Evolutionary conservation across 2,113 vertebrate species (phyloP).

Genomic region (Ovis canadensis): DNA sequence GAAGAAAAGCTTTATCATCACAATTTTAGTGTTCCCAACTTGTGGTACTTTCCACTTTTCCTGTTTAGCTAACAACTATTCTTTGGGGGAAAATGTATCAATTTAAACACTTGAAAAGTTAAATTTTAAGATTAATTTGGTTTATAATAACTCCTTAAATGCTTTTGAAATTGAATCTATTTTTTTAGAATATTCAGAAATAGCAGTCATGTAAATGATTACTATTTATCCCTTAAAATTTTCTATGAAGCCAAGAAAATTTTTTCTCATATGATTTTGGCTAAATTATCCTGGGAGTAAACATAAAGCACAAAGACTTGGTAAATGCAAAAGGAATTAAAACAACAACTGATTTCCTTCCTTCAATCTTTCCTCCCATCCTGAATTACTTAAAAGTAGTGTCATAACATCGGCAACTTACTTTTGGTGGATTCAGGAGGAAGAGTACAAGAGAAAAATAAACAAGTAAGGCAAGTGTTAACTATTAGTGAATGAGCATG

Average conservation of each 20-base stretch:
- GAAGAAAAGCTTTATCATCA: background rate
- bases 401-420: background rate
- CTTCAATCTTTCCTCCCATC: background rate
- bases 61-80: background rate
- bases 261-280: background rate
- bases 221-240: background rate
- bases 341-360: background rate
- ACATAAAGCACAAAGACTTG: background rate
- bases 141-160: slow-evolving; percentile 24
- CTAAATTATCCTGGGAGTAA: background rate
- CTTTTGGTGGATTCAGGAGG: background rate
- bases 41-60: background rate
- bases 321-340: background rate
- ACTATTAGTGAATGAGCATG: background rate
- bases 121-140: slow-evolving; percentile 22
- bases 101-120: slow-evolving; percentile 29
- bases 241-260: background rate
- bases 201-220: slow-evolving; percentile 1
- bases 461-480: background rate
- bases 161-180: background rate
- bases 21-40: background rate
- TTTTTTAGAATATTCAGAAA: slow-evolving; percentile 32
- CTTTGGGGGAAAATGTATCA: background rate
- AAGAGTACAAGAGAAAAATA: background rate
- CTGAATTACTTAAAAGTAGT: background rate